Evolutionary conservation across 2,888 invertebrate species (phyloP), one percentile per base, ranked within the genome.

Genomic region (Lypha dubia): DNA sequence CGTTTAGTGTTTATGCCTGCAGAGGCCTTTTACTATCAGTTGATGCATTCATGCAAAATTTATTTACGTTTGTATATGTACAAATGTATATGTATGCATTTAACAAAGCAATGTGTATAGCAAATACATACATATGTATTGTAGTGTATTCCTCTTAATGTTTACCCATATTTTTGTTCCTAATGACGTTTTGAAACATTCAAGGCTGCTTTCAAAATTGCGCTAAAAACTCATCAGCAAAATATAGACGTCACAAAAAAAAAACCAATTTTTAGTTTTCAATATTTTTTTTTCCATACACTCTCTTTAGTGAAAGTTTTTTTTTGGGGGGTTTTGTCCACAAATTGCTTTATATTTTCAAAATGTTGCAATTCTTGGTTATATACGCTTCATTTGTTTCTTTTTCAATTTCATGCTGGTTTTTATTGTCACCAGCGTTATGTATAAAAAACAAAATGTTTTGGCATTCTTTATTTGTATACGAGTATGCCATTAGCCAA

Each of bases 181-280:
- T 84, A 84, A 80, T 77, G 76, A 74, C 63, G 77, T 80, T 73
- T 67, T 35, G 35, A 79, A 84, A 63, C 70, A 75, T 71, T 79
- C 46, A 76, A 75, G 68, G 20, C 46, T 20, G 49, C 17, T 44
- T 76, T 53, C 28, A 38, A 80, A 73, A 79, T 51, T 58, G 44
- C 20, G 32, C 58, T 51, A 73, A 63, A 80, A 84, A 67, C 58
- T 79, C 79, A 84, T 75, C 71, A 79, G 63, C 79, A 71, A 28
- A 74, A 77, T 28, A 70, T 35, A 49, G 75, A 65, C 58, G 51
- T 44, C 75, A 75, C 71, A 71, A 60, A 58, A 60, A 75, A 70
- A n/a, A n/a, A n/a, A n/a, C n/a, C n/a, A n/a, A n/a, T 62, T 73
- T 83, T 79, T 73, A n/a, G 46, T 49, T 60, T 73, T 22, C 6